These are phyloP conservation scores for Terebella lapidaria DNA, from an alignment of 2,888 invertebrate genomes.

Conservation along the genomic window DNA sequence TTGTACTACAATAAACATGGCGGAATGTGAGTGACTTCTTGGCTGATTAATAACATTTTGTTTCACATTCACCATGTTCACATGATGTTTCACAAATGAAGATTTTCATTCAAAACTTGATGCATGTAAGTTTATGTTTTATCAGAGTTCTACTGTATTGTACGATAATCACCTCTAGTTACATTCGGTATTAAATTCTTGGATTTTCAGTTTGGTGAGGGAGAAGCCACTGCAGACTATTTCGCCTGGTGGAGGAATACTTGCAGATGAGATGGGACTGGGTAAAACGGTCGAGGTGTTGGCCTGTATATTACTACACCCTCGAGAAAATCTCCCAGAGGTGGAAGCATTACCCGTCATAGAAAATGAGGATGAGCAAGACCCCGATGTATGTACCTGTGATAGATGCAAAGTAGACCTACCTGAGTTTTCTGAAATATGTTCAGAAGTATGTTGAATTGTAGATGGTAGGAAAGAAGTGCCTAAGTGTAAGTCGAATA, in stretches of 20 bases:
- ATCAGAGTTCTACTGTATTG: no score
- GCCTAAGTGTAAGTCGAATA: no score
- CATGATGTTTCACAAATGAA: no score
- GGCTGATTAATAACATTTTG: no score
- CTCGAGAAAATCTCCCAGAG: conserved; percentile 30
- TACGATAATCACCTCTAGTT: no score
- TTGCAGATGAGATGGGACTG: conserved; percentile 78
- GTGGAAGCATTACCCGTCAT: conserved; percentile 12
- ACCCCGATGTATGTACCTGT: neutral
- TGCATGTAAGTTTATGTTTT: no score
- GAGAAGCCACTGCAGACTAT: neutral
- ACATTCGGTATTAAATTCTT: no score
- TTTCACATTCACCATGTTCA: no score
- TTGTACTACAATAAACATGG: conserved; percentile 56
- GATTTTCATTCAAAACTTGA: no score
- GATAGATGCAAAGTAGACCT: neutral
- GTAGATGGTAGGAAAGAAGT: no score
- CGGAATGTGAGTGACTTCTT: conserved; percentile 53
- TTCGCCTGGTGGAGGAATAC: conserved; percentile 62
- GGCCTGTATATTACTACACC: conserved; percentile 63
- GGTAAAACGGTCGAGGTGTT: conserved; percentile 76
- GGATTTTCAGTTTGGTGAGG: conserved; percentile 2
- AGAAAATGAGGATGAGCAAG: neutral
- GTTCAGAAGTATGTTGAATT: no score
- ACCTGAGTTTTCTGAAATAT: no score